phyloP scores from a whole-genome alignment of 2,888 invertebrate genomes.

The Eugnorisma glareosa region DNA sequence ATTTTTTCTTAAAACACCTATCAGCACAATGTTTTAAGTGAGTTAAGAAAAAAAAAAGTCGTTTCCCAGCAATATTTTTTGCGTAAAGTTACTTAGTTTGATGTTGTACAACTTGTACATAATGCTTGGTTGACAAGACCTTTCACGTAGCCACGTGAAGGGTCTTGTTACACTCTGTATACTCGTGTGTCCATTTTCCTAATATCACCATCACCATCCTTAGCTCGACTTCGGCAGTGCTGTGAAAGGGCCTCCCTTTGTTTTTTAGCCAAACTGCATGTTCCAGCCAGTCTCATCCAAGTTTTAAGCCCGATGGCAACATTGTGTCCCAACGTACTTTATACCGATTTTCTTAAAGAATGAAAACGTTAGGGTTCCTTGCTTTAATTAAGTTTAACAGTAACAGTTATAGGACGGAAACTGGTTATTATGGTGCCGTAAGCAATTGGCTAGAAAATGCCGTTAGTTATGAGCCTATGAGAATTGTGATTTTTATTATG shows the following conservation, averaged over 20 bases:
- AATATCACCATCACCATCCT: background rate
- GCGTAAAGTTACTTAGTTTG: no score
- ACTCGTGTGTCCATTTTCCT: background rate
- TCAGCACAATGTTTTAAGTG: no score
- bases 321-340: background rate
- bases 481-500: constrained; percentile 23
- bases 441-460: constrained; percentile 33
- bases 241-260: background rate
- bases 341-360: constrained; percentile 1
- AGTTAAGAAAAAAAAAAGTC: no score
- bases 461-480: constrained; percentile 40
- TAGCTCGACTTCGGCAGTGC: background rate
- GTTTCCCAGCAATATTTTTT: no score
- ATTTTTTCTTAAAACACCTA: no score
- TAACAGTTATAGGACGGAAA: constrained; percentile 33
- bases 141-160: no score
- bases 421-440: constrained; percentile 33
- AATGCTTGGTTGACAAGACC: no score
- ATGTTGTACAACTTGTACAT: no score
- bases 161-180: no score
- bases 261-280: background rate
- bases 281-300: background rate
- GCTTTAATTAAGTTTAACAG: constrained; percentile 42
- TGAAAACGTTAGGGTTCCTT: constrained; percentile 2
- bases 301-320: background rate